phyloP scores from a whole-genome alignment of 2,888 invertebrate species.

The Pyrrhia umbra region DNA sequence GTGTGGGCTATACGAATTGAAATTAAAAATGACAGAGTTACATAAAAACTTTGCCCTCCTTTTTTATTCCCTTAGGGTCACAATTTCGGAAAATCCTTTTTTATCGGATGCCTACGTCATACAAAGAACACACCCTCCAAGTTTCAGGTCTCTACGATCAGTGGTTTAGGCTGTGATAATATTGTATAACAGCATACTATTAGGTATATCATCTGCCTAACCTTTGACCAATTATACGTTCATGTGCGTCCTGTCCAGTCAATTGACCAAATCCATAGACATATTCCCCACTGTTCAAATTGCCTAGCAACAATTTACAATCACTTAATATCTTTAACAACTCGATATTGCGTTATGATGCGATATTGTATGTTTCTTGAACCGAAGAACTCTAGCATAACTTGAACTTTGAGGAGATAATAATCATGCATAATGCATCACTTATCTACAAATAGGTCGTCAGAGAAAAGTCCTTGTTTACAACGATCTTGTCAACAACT shows the following conservation, averaged over 20 bases:
- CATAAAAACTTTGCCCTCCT: no score
- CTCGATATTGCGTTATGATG: conserved; percentile 9
- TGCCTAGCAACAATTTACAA: neutral
- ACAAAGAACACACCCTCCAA: no score
- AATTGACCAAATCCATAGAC: neutral
- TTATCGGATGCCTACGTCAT: no score
- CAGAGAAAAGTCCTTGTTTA: conserved; percentile 42
- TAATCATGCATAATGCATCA: neutral
- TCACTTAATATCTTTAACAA: neutral
- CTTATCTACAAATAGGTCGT: conserved; percentile 35
- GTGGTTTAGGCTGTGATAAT: no score
- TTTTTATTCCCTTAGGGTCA: no score
- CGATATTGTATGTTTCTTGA: conserved; percentile 24
- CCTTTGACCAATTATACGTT: no score
- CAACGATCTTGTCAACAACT: conserved; percentile 41
- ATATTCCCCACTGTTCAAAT: conserved; percentile 4
- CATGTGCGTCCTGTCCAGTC: neutral
- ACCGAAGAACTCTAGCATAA: conserved; percentile 16
- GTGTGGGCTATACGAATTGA: no score
- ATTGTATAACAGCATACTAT: no score
- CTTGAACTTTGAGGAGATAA: conserved; percentile 35
- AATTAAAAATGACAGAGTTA: no score
- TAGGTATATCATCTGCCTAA: no score
- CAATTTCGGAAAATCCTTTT: no score
- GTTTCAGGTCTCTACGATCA: no score